Percentiles rank a stretch among this genome's conserved stretches.
Conservation (phyloP, 2,888 invertebrate genomes). For the Dolichopus griseipennis region DNA sequence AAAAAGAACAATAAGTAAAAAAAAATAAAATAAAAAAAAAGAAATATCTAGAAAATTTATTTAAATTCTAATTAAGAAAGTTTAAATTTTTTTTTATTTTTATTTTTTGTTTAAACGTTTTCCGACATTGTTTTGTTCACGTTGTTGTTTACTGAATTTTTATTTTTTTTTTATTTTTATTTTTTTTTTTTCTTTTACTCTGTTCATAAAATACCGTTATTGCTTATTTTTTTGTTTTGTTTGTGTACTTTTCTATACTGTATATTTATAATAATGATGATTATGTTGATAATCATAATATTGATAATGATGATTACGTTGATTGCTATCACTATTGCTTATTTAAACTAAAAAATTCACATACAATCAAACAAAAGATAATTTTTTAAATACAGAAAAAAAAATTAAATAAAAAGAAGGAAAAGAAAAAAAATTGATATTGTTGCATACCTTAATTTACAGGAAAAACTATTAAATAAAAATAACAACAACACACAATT, state of each 20-base stretch:
- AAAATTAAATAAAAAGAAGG: too few species aligned
- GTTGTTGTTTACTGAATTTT: background rate
- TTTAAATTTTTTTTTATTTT: background rate
- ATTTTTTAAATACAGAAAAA: too few species aligned
- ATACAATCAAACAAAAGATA: background rate
- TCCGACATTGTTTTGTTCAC: slow-evolving; percentile 4
- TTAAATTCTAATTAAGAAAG: background rate
- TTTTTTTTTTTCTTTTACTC: background rate
- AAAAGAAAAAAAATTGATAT: background rate
- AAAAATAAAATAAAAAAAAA: background rate
- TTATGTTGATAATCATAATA: background rate
- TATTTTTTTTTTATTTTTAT: background rate
- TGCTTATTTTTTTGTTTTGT: background rate
- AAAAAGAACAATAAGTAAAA: background rate
- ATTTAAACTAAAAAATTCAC: background rate
- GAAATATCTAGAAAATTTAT: background rate
- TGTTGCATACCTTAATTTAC: background rate
- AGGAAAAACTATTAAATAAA: background rate
- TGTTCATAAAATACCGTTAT: background rate
- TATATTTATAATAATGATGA: background rate
- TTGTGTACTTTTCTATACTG: background rate
- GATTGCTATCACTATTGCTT: background rate
- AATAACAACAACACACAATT: background rate
- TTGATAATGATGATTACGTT: background rate
- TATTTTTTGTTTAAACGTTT: background rate